phyloP scores from a whole-genome alignment of 2,113 vertebrate species.

The Addax nasomaculatus region DNA sequence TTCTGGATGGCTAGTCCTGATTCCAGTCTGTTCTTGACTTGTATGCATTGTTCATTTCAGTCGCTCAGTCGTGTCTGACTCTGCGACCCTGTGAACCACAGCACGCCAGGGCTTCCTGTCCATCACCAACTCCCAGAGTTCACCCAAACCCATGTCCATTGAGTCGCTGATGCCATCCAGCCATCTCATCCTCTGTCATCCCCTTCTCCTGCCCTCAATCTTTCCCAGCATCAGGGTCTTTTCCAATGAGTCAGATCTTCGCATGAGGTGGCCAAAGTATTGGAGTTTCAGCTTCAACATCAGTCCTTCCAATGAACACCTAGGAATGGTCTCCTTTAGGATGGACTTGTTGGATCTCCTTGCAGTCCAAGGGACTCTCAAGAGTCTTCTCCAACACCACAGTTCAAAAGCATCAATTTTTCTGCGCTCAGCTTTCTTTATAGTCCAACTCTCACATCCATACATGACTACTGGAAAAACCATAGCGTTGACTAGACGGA shows the following conservation, averaged over 20 bases:
- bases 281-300: not conserved
- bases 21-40: not conserved
- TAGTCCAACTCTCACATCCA: not conserved
- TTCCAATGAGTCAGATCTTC: not conserved
- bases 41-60: not conserved
- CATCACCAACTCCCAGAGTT: not conserved
- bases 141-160: not conserved
- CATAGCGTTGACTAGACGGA: not conserved
- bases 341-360: not conserved
- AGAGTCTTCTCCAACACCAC: not conserved
- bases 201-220: not conserved
- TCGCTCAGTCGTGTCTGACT: rapidly evolving
- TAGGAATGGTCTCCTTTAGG: not conserved
- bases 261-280: not conserved
- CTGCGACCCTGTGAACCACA: rapidly evolving
- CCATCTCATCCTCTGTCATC: not conserved
- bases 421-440: not conserved
- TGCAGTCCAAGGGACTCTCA: not conserved
- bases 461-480: not conserved
- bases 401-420: not conserved
- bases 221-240: not conserved
- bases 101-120: not conserved
- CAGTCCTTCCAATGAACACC: not conserved
- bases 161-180: not conserved
- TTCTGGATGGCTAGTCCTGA: not conserved